Evolutionary conservation across 2,888 invertebrate genomes (phyloP).

Genomic region (Microctonus hyperodae): DNA sequence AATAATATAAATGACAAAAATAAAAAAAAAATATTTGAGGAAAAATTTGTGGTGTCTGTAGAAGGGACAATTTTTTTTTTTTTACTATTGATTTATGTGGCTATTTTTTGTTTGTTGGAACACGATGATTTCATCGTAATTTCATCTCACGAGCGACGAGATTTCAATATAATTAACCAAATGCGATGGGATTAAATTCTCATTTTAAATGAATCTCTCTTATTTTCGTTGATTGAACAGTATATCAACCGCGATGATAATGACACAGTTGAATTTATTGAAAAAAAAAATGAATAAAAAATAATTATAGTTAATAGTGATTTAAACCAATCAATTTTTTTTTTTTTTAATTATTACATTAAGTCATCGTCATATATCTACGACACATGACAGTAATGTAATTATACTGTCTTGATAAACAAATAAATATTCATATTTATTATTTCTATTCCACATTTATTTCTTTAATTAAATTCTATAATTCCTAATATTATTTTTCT

Average conservation of each 20-base stretch:
- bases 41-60: not conserved
- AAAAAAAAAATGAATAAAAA: conserved; percentile 36
- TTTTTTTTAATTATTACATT: not conserved
- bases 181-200: conserved; percentile 1
- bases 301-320: not conserved
- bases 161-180: conserved; percentile 12
- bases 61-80: conserved; percentile 1
- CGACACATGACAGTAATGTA: not conserved
- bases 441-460: not conserved
- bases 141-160: conserved; percentile 7
- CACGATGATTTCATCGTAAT: conserved; percentile 16
- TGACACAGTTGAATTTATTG: conserved; percentile 53
- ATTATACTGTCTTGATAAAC: too few relatives aligned
- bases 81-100: conserved; percentile 16
- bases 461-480: not conserved
- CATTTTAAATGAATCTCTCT: conserved; percentile 13
- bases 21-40: not conserved
- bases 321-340: not conserved
- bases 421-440: too few relatives aligned
- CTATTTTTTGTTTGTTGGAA: conserved; percentile 15
- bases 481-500: conserved; percentile 12
- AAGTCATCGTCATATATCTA: not conserved
- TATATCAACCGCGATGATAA: conserved; percentile 50
- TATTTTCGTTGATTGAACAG: conserved; percentile 36
- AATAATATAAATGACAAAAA: not conserved